Evolutionary conservation across 2,888 invertebrate genomes (phyloP).

Genomic region (Lasiommata megera): DNA sequence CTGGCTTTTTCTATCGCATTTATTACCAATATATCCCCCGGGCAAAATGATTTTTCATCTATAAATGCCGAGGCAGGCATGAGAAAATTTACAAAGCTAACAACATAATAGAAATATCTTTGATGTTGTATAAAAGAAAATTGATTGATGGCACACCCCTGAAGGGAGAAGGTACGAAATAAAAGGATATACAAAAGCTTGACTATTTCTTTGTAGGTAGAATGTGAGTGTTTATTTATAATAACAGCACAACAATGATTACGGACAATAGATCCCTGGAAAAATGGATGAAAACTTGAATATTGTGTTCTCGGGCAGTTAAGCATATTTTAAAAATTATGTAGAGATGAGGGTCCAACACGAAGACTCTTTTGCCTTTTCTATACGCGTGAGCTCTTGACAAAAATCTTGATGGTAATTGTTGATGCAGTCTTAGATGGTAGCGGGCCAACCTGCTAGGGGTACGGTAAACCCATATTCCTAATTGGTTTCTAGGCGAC

Average conservation of each 20-base stretch:
- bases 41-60: slow-evolving; percentile 2
- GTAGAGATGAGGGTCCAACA: no score
- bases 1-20: neutral
- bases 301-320: no score
- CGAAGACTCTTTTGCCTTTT: no score
- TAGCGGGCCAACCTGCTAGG: no score
- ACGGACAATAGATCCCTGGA: neutral
- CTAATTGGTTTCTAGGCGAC: no score
- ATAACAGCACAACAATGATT: neutral
- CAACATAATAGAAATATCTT: slow-evolving; percentile 24
- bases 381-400: no score
- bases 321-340: no score
- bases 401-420: no score
- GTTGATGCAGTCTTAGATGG: no score
- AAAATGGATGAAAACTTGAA: no score
- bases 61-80: slow-evolving; percentile 1
- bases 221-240: neutral
- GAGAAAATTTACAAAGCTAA: slow-evolving; percentile 17
- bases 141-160: slow-evolving; percentile 25
- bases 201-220: neutral
- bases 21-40: neutral
- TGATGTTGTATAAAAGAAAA: slow-evolving; percentile 25
- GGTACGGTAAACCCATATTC: no score
- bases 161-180: slow-evolving; percentile 19
- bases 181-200: slow-evolving; percentile 21